Evolutionary conservation across 2,888 invertebrate species (phyloP).

Genomic region (Brenthis daphne): DNA sequence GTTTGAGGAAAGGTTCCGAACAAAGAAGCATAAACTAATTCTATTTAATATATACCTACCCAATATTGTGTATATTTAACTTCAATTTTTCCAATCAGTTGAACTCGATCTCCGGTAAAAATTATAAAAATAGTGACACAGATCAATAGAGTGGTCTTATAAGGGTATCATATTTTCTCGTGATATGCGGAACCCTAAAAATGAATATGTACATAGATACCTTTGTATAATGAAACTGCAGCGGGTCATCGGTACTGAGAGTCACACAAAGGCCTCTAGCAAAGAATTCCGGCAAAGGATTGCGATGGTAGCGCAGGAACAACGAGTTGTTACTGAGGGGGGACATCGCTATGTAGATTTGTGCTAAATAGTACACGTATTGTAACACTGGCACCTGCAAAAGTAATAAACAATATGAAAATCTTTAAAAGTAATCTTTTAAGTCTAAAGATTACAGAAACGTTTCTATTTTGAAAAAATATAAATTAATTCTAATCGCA

Average conservation of each 20-base stretch:
- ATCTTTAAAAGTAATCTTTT: background rate
- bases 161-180: too few species aligned
- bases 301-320: constrained; percentile 99
- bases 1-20: too few species aligned
- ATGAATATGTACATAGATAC: constrained; percentile 77
- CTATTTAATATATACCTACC: too few species aligned
- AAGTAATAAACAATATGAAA: background rate
- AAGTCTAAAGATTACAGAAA: background rate
- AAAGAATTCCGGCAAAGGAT: constrained; percentile 98
- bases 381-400: constrained; percentile 97
- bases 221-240: constrained; percentile 99
- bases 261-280: constrained; percentile 96
- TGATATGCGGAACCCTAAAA: background rate
- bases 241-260: constrained; percentile 98
- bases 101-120: too few species aligned
- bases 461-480: too few species aligned
- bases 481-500: too few species aligned
- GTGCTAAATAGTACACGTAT: constrained; percentile 98
- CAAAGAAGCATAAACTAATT: too few species aligned
- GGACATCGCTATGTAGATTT: constrained; percentile 99
- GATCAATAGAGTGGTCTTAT: too few species aligned
- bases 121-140: too few species aligned
- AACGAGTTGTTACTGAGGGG: constrained; percentile 99
- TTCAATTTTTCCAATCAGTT: too few species aligned
- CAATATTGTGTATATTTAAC: too few species aligned